Evolutionary conservation across 2,888 invertebrate genomes (phyloP).

Genomic region (Folsomia candida): DNA sequence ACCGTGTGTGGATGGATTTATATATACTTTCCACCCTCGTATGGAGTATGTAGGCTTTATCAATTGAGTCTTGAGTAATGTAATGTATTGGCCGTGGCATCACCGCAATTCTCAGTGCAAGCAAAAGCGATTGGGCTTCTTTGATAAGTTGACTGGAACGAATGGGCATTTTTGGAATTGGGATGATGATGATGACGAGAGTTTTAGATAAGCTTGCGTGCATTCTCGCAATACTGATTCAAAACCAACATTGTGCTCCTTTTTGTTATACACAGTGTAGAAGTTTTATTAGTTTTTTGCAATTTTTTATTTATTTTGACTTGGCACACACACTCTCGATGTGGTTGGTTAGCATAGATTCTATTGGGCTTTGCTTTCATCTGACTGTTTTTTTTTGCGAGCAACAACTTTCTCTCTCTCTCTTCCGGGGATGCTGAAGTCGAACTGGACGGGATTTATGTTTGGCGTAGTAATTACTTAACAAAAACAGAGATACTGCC

Average conservation of each 20-base stretch:
- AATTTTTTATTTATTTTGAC: no score
- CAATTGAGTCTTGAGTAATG: conserved; percentile 11
- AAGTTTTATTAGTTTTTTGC: not conserved
- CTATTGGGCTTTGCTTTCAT: not conserved
- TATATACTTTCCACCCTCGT: not conserved
- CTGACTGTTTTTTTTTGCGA: no score
- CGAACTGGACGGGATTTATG: no score
- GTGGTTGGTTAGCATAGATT: not conserved
- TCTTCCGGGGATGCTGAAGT: no score
- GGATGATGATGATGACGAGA: no score
- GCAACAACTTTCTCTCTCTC: no score
- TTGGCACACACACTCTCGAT: not conserved
- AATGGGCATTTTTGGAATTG: conserved; percentile 8
- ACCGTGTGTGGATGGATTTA: conserved; percentile 9
- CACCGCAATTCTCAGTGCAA: not conserved
- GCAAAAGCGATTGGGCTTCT: not conserved
- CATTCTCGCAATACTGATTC: not conserved
- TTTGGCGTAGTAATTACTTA: no score
- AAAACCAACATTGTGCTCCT: not conserved
- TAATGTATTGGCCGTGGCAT: conserved; percentile 1
- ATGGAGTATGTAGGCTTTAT: conserved; percentile 13
- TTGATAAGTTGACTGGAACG: conserved; percentile 19
- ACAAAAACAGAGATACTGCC: no score
- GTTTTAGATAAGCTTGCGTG: not conserved
- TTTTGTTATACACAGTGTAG: not conserved